Conservation (phyloP, 2,113 vertebrate species). For the Anhinga anhinga region DNA sequence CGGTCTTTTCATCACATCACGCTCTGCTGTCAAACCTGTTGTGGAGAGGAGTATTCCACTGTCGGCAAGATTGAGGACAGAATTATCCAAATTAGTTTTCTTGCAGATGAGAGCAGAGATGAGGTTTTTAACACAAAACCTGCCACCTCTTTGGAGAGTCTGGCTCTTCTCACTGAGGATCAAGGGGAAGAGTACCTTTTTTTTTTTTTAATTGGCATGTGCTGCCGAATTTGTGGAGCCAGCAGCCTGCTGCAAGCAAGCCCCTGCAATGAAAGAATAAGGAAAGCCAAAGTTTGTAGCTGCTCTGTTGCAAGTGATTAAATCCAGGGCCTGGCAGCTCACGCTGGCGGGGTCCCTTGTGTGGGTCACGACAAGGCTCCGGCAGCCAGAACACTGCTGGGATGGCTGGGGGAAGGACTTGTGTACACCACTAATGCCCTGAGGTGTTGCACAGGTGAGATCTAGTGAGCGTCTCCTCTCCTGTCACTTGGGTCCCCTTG, state of each 20-base stretch:
- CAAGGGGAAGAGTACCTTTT: neutral
- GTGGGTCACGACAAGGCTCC: rapidly evolving
- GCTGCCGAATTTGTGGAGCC: neutral
- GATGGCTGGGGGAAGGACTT: neutral
- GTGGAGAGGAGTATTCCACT: constrained; percentile 36
- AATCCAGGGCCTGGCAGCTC: neutral
- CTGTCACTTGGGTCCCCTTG: too few relatives aligned
- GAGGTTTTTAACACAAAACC: neutral
- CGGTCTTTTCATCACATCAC: constrained; percentile 33
- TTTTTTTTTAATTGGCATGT: too few relatives aligned
- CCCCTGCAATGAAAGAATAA: neutral
- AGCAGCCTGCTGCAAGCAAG: neutral
- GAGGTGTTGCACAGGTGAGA: too few relatives aligned
- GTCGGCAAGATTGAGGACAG: constrained; percentile 46
- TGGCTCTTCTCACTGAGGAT: neutral
- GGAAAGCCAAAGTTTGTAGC: neutral
- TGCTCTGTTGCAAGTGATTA: neutral
- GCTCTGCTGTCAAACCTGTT: constrained; percentile 33
- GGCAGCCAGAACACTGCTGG: neutral
- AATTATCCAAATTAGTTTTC: constrained; percentile 48
- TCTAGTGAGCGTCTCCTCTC: neutral
- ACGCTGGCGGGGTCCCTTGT: rapidly evolving
- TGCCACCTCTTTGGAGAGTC: neutral
- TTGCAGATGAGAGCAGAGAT: neutral
- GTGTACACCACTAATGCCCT: neutral